phyloP scores from a whole-genome alignment of 2,113 vertebrate species.

The Otolemur garnettii region DNA sequence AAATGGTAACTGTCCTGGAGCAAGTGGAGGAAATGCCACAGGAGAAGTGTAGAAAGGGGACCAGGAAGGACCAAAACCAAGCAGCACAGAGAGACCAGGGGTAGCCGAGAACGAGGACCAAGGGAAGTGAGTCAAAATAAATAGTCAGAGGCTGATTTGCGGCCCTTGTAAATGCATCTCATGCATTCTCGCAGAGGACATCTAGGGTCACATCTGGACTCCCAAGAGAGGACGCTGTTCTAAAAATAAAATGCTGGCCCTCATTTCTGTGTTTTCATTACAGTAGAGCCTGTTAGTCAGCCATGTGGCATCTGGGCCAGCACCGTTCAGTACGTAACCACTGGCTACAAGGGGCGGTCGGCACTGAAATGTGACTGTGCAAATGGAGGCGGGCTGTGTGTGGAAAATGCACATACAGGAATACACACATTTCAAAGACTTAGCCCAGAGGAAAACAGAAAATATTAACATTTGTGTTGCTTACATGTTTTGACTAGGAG shows the following conservation, averaged over 20 bases:
- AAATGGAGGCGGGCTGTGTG: no score
- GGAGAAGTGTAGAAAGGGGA: neutral
- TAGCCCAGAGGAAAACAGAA: neutral
- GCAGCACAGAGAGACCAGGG: neutral
- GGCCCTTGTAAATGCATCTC: neutral
- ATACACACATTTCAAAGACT: neutral
- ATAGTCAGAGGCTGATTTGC: neutral
- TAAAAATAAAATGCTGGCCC: neutral
- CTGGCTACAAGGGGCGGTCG: neutral
- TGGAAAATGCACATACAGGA: neutral
- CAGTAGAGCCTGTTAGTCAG: neutral
- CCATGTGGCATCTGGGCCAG: neutral
- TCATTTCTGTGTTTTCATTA: neutral
- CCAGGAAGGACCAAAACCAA: neutral
- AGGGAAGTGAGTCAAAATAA: neutral
- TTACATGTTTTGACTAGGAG: neutral
- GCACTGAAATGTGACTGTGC: neutral
- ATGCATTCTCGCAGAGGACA: neutral
- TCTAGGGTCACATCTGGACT: neutral
- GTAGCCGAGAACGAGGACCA: neutral
- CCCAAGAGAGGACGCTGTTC: neutral
- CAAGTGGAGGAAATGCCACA: no score
- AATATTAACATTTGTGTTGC: neutral
- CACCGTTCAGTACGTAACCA: fast-evolving
- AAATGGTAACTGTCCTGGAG: neutral